phyloP scores from a whole-genome alignment of 1,140 invertebrate species.

The Brachionus koreanus region DNA sequence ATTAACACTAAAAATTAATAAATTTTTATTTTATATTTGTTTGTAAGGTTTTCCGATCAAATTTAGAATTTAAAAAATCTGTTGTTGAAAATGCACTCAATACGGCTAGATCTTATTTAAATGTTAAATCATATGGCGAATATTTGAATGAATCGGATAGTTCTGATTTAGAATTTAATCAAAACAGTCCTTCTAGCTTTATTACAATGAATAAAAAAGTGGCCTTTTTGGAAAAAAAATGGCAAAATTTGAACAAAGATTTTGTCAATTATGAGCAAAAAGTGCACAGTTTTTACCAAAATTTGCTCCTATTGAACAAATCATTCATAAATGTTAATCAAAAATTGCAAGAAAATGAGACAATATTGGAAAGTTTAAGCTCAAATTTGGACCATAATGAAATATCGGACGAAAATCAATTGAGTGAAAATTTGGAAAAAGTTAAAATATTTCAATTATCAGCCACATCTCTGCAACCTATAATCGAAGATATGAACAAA shows the following conservation, averaged over 20 bases:
- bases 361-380: conserved; percentile 12
- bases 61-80: conserved; percentile 38
- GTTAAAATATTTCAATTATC: conserved; percentile 34
- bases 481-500: conserved; percentile 15
- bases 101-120: background rate
- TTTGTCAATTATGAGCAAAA: conserved; percentile 17
- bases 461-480: background rate
- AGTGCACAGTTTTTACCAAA: background rate
- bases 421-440: conserved; percentile 38
- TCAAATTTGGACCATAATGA: background rate
- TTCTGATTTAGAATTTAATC: background rate
- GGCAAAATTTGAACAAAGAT: background rate
- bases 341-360: conserved; percentile 34
- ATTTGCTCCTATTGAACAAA: background rate
- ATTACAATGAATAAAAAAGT: background rate
- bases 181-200: background rate
- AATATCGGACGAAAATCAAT: conserved; percentile 29
- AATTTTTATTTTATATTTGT: background rate
- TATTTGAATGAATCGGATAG: background rate
- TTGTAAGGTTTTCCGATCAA: background rate
- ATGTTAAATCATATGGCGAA: background rate
- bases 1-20: background rate
- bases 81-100: conserved; percentile 12
- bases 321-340: conserved; percentile 2
- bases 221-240: background rate